phyloP scores from a whole-genome alignment of 2,797 vertebrate species.

The Rhincodon typus region DNA sequence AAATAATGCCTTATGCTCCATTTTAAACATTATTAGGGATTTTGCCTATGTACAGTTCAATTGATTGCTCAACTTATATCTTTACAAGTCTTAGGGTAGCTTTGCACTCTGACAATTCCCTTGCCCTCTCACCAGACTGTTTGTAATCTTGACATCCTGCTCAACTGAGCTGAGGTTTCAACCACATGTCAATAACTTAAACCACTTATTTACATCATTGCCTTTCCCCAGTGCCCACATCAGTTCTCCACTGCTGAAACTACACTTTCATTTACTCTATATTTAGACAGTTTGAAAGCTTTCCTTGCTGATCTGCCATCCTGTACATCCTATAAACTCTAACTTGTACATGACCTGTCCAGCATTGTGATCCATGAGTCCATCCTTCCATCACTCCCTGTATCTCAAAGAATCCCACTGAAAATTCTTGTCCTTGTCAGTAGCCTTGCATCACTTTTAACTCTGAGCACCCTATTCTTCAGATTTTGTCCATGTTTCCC shows the following conservation, averaged over 20 bases:
- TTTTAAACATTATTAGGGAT: background rate
- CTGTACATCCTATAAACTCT: background rate
- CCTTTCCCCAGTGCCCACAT: background rate
- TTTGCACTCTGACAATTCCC: background rate
- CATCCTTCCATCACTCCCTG: background rate
- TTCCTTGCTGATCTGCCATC: background rate
- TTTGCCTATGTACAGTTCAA: background rate
- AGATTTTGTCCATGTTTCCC: background rate
- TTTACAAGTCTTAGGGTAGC: background rate
- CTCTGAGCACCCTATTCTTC: background rate
- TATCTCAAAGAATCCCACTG: background rate
- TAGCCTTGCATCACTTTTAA: background rate
- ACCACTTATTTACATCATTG: background rate
- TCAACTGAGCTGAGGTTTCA: background rate
- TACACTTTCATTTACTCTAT: background rate
- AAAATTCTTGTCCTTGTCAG: background rate
- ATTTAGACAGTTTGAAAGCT: background rate
- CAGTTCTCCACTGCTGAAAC: background rate
- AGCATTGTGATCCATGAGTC: background rate
- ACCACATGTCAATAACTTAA: background rate
- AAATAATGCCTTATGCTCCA: background rate
- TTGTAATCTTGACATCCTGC: background rate
- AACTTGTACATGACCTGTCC: background rate
- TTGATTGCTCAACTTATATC: background rate
- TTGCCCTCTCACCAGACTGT: background rate